These are phyloP conservation scores for Sebastes minor DNA, from an alignment of 2,797 vertebrate genomes.

Conservation along the genomic window DNA sequence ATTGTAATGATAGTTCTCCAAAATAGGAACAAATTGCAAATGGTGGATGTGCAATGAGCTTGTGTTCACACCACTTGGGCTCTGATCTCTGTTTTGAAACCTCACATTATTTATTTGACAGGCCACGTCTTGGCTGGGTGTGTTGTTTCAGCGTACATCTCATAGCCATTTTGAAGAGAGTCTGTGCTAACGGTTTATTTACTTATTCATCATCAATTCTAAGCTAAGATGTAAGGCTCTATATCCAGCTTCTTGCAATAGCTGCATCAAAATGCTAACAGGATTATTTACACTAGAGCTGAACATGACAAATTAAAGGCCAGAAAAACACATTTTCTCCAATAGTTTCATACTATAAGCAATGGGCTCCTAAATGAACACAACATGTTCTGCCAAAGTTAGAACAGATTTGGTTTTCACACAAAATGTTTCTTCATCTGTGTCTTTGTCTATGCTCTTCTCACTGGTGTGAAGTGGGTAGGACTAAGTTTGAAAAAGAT, in stretches of 20 bases:
- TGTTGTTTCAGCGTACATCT: background rate
- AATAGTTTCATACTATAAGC: background rate
- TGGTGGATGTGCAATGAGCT: background rate
- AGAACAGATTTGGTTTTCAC: background rate
- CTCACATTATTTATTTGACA: background rate
- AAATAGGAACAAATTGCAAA: background rate
- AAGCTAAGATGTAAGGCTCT: background rate
- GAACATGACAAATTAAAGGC: background rate
- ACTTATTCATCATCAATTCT: background rate
- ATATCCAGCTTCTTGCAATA: background rate
- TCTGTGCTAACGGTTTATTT: background rate
- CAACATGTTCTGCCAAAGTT: background rate
- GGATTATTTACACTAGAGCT: background rate
- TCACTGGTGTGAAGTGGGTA: background rate
- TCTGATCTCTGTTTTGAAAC: background rate
- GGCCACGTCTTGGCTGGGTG: background rate
- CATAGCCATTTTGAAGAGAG: background rate
- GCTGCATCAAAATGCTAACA: background rate
- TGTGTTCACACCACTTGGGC: background rate
- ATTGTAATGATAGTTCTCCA: background rate
- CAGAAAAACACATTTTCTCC: background rate
- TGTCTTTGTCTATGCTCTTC: background rate
- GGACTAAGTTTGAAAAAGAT: background rate
- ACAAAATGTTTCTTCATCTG: background rate
- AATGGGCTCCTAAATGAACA: background rate